Evolutionary conservation across 2,113 vertebrate genomes (phyloP), one percentile per base, ranked within the genome.

Genomic region (Nothoprocta perdicaria): DNA sequence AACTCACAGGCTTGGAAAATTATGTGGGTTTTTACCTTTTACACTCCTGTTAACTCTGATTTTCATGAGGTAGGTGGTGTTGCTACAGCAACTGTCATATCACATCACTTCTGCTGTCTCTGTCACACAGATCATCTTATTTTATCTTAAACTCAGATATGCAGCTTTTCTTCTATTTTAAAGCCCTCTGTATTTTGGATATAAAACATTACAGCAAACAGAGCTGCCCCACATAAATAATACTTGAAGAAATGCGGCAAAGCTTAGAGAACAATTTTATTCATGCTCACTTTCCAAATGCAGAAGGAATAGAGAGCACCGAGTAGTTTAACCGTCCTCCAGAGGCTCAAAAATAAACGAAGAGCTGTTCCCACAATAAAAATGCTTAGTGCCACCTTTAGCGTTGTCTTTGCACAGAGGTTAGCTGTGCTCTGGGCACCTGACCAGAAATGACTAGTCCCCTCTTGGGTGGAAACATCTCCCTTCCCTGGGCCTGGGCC

Each of bases 1-100:
- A 92, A 96, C 84, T 88, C 89, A 92, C 0, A 58, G 74, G 72
- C 73, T 90, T 87, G 90, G 91, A 95, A 95, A 96, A 97, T 93
- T 88, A 93, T 94, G 89, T 29, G 78, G 87, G 92, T 92, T 93
- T 93, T 93, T 93, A 96, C 95, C 95, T 96, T 96, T 92, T 84
- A 90, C 95, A 95, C 95, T 96, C 95, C 95, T 89, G 93, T 96
- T 95, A 96, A 95, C 89, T 93, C 86, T 79, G 92, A 96, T 97
- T 97, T 97, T 97, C 95, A 95, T 79, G 48, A 95, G 95, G 97
- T 97, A 90, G 98, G 97, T 84, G 93, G 97, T 97, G 97, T 98
- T 98, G 96, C 97, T 97, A 97, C 94, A 97, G 97, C 96, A 98
- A 98, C 97, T 97, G 97, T 97, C 95, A 82, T 89, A 96, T 97